Conservation (phyloP, 1,140 invertebrate species). For the Oryctes rhinoceros region DNA sequence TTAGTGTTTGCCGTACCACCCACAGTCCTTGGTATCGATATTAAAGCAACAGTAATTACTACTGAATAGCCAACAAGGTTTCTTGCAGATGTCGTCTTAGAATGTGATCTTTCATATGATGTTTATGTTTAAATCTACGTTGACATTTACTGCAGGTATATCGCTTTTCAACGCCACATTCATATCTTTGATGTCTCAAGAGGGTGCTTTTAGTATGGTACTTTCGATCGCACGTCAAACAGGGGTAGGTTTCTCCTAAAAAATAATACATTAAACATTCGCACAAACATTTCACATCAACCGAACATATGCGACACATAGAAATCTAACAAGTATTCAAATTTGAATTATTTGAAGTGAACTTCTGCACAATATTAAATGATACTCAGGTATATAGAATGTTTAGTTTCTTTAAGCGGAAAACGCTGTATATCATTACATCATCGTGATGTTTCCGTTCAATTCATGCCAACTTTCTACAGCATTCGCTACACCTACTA, state of each 20-base stretch:
- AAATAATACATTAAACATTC: neutral
- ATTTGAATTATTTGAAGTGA: too few relatives aligned
- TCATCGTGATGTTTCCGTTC: too few relatives aligned
- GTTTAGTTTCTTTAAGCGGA: too few relatives aligned
- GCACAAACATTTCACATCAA: neutral
- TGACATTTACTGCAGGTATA: neutral
- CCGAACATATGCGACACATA: neutral
- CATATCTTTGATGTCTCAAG: constrained; percentile 22
- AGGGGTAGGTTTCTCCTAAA: neutral
- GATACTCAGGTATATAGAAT: too few relatives aligned
- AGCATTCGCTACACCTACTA: too few relatives aligned
- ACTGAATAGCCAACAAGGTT: too few relatives aligned
- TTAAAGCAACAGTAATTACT: too few relatives aligned
- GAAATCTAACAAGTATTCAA: neutral
- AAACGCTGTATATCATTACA: too few relatives aligned
- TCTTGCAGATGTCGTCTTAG: neutral
- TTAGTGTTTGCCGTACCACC: too few relatives aligned
- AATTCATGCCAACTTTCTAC: too few relatives aligned
- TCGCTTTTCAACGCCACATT: constrained; percentile 37
- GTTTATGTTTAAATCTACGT: constrained; percentile 17
- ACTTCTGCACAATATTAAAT: too few relatives aligned
- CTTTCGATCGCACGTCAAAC: neutral
- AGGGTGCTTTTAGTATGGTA: constrained; percentile 18
- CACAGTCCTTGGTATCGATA: too few relatives aligned
- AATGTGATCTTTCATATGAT: constrained; percentile 13